These are phyloP conservation scores for Poecilia picta DNA, from an alignment of 2,797 vertebrate genomes.

Conservation along the genomic window DNA sequence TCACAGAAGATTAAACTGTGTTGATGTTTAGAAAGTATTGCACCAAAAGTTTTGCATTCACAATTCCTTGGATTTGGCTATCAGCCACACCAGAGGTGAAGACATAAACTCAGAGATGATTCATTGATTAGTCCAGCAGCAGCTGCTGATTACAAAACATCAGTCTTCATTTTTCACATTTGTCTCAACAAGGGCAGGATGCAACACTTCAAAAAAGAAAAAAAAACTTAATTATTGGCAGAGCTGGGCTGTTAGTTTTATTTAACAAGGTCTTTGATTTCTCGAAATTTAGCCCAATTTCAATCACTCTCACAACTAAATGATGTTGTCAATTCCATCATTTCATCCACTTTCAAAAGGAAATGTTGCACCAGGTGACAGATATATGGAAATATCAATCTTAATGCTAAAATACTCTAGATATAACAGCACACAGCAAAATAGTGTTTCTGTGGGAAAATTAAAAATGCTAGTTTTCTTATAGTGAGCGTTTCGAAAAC, in stretches of 20 bases:
- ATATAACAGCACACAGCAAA: too few relatives aligned
- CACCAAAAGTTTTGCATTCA: not conserved
- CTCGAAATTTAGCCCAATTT: too few relatives aligned
- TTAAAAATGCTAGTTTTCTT: too few relatives aligned
- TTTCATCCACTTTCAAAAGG: too few relatives aligned
- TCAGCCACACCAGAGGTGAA: not conserved
- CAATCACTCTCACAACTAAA: too few relatives aligned
- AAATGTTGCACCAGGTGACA: not conserved
- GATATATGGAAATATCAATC: not conserved
- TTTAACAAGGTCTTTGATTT: too few relatives aligned
- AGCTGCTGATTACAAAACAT: not conserved
- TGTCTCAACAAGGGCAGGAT: not conserved
- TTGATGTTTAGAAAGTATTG: not conserved
- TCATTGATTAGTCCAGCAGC: not conserved
- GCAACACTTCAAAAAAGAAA: not conserved
- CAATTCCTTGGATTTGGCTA: too few relatives aligned
- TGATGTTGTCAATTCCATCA: too few relatives aligned
- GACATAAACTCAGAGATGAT: not conserved
- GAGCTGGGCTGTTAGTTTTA: not conserved
- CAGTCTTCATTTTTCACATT: not conserved
- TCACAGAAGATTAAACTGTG: not conserved
- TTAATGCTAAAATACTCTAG: not conserved
- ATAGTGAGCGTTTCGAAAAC: not conserved
- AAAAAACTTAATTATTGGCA: not conserved
- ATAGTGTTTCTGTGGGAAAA: too few relatives aligned